Percentiles rank a stretch among this genome's conserved stretches.
These are phyloP conservation scores for Rhabdomys dilectus DNA, from an alignment of 2,113 vertebrate species.

Conservation along the genomic window DNA sequence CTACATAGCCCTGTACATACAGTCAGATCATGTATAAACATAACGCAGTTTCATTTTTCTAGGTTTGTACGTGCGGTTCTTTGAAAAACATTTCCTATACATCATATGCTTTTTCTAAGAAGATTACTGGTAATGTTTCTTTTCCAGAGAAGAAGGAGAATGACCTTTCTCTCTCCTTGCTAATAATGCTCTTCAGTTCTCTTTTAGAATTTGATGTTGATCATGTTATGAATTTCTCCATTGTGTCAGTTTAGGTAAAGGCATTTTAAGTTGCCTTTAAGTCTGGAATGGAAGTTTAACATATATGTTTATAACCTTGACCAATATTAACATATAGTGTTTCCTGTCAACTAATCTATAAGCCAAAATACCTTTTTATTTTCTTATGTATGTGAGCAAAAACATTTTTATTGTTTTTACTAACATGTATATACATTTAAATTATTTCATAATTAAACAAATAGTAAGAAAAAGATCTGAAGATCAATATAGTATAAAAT, in stretches of 20 bases:
- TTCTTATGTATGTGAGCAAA: not conserved
- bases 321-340: not conserved
- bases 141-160: not conserved
- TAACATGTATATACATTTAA: not conserved
- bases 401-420: not conserved
- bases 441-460: not conserved
- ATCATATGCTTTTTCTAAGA: not conserved
- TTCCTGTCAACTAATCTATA: not conserved
- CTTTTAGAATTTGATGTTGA: not conserved
- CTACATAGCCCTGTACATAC: not conserved
- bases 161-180: not conserved
- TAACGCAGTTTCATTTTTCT: not conserved
- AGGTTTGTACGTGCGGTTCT: not conserved
- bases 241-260: not conserved
- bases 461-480: not conserved
- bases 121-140: not conserved
- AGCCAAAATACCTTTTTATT: not conserved
- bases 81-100: not conserved
- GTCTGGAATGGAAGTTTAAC: conserved; percentile 15
- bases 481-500: not conserved
- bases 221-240: not conserved
- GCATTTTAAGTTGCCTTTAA: not conserved
- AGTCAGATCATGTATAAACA: not conserved
- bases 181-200: not conserved
- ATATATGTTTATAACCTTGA: not conserved